phyloP scores from a whole-genome alignment of 2,888 invertebrate genomes.

The Volucella zonaria region DNA sequence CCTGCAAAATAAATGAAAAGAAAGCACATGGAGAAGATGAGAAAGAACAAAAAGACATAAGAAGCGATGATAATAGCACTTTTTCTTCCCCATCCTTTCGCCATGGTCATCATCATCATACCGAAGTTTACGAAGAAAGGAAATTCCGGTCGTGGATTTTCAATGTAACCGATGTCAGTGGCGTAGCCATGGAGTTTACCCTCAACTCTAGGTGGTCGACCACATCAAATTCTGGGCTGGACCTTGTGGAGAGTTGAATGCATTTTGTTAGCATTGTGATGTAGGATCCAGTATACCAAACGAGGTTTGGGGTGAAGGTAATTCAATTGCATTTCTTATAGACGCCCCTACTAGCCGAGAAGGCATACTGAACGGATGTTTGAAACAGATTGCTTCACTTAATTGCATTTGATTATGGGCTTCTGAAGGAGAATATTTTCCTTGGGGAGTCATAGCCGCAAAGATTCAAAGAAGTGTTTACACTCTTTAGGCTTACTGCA shows the following conservation, averaged over 20 bases:
- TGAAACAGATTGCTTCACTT: slow-evolving; percentile 48
- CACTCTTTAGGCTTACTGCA: not conserved
- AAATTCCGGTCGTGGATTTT: slow-evolving; percentile 47
- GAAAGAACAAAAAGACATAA: slow-evolving; percentile 19
- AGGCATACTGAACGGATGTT: not conserved
- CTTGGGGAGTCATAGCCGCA: slow-evolving; percentile 30
- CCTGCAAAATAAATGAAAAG: slow-evolving; percentile 13
- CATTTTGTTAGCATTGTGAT: slow-evolving; percentile 5
- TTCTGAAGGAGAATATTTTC: slow-evolving; percentile 30
- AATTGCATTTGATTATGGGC: slow-evolving; percentile 52
- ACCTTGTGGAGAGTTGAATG: slow-evolving; percentile 15
- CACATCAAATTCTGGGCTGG: slow-evolving; percentile 3
- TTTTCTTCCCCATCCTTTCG: slow-evolving; percentile 22
- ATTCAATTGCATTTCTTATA: slow-evolving; percentile 46
- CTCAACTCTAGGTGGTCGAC: not conserved
- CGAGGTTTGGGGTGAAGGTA: slow-evolving; percentile 21
- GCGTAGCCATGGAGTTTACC: not conserved
- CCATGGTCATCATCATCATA: too few species aligned
- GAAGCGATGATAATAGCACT: slow-evolving; percentile 32
- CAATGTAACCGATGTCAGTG: slow-evolving; percentile 22
- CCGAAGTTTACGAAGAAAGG: slow-evolving; percentile 39
- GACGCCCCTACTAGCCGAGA: not conserved
- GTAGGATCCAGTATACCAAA: slow-evolving; percentile 14
- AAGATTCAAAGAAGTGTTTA: slow-evolving; percentile 1
- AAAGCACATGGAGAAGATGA: not conserved